Evolutionary conservation across 1,140 invertebrate species (phyloP).

Genomic region (Lycorma delicatula): DNA sequence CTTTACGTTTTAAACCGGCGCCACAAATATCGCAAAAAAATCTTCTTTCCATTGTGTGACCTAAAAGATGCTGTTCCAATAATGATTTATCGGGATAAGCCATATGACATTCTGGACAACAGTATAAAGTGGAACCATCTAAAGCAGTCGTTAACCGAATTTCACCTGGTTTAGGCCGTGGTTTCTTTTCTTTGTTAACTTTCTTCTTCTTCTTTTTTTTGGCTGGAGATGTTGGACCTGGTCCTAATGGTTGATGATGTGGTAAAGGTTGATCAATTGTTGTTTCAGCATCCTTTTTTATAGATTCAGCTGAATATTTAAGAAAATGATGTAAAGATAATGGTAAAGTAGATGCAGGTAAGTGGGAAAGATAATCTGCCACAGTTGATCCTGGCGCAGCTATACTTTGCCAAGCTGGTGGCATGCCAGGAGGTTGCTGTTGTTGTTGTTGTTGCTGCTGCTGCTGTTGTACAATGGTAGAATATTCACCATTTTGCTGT

Average conservation of each 20-base stretch:
- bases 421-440: constrained; percentile 22
- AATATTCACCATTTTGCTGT: constrained; percentile 16
- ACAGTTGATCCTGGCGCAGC: constrained; percentile 65
- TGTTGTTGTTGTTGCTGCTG: constrained; percentile 18
- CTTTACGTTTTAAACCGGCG: constrained; percentile 42
- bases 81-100: constrained; percentile 71
- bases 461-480: constrained; percentile 10
- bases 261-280: constrained; percentile 6
- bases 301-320: constrained; percentile 66
- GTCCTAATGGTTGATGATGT: constrained; percentile 23
- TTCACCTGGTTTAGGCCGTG: constrained; percentile 69
- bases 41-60: constrained; percentile 36
- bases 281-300: constrained; percentile 53
- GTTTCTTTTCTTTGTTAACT: constrained; percentile 66
- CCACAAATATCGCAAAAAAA: constrained; percentile 46
- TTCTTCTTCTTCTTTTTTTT: constrained; percentile 82
- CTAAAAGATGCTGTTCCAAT: constrained; percentile 71
- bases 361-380: constrained; percentile 71
- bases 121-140: constrained; percentile 73
- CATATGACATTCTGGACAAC: constrained; percentile 80
- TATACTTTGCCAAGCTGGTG: constrained; percentile 60
- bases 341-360: constrained; percentile 63
- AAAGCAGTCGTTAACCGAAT: constrained; percentile 71
- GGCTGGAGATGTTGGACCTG: constrained; percentile 39
- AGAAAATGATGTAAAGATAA: constrained; percentile 73